A percentile compares a stretch with the other conserved stretches of the same genome.
These are phyloP conservation scores for Tetranychus cinnabarinus DNA, from an alignment of 1,140 invertebrate species.

Conservation along the genomic window DNA sequence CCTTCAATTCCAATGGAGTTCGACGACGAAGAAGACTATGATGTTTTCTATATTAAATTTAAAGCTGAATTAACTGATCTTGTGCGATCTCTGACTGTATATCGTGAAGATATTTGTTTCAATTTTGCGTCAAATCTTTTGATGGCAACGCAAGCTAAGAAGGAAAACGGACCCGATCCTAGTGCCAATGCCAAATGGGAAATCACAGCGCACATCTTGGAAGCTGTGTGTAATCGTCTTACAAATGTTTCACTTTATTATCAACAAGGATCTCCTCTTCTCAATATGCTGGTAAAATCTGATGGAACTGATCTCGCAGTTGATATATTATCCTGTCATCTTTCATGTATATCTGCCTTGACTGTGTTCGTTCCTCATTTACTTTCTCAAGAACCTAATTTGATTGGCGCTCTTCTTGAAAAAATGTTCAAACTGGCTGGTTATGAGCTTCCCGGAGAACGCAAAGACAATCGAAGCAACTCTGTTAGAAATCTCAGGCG, in stretches of 20 bases:
- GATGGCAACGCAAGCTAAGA: neutral
- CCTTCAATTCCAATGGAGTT: constrained; percentile 36
- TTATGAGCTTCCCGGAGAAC: constrained; percentile 36
- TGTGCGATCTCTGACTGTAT: constrained; percentile 16
- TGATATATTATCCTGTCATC: constrained; percentile 42
- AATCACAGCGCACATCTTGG: neutral
- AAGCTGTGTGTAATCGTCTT: constrained; percentile 2
- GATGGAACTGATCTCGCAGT: neutral
- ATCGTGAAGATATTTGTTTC: constrained; percentile 1
- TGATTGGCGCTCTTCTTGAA: constrained; percentile 49
- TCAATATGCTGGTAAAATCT: neutral
- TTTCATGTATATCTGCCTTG: constrained; percentile 68
- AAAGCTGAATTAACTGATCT: constrained; percentile 49
- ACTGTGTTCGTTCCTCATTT: constrained; percentile 60
- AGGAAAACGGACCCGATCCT: neutral
- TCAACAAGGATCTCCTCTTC: neutral
- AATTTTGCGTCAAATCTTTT: neutral
- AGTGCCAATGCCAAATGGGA: neutral
- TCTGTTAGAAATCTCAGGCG: constrained; percentile 58
- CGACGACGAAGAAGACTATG: constrained; percentile 72
- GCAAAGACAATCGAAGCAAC: constrained; percentile 35
- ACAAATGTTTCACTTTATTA: neutral
- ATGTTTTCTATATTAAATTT: constrained; percentile 40
- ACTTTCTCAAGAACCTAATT: constrained; percentile 36
- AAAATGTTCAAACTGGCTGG: constrained; percentile 53